phyloP scores from a whole-genome alignment of 35 echinoderm and acorn worm genomes.

The Amphiura filiformis region DNA sequence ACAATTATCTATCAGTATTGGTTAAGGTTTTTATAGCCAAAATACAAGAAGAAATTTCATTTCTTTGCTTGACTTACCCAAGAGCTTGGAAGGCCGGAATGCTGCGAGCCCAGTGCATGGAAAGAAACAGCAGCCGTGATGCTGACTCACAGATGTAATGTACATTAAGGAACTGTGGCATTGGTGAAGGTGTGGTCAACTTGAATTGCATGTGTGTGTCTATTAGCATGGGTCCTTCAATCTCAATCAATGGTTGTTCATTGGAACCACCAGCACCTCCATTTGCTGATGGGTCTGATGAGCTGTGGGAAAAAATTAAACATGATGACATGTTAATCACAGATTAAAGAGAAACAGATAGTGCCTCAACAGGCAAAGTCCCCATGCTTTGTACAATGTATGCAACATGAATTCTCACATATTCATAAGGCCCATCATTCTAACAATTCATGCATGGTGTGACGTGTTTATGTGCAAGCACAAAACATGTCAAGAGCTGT shows the following conservation, averaged over 20 bases:
- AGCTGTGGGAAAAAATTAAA: constrained; percentile 12
- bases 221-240: constrained; percentile 84
- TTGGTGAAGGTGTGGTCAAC: constrained; percentile 92
- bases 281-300: constrained; percentile 54
- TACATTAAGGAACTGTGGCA: constrained; percentile 99
- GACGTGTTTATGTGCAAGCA: too few relatives aligned
- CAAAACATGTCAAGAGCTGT: too few relatives aligned
- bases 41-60: too few relatives aligned
- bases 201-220: constrained; percentile 98
- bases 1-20: too few relatives aligned
- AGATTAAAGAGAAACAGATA: too few relatives aligned
- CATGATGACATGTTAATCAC: neutral
- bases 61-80: constrained; percentile 78
- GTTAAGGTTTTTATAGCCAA: too few relatives aligned
- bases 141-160: constrained; percentile 99
- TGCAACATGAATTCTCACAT: too few relatives aligned
- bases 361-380: too few relatives aligned
- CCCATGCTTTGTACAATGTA: too few relatives aligned
- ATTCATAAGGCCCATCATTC: too few relatives aligned
- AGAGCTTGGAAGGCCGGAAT: constrained; percentile 91
- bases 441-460: too few relatives aligned
- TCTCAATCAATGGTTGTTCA: constrained; percentile 73
- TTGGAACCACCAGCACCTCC: constrained; percentile 10
- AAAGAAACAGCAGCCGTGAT: constrained; percentile 87
- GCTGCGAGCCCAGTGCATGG: constrained; percentile 99